A percentile compares a stretch with the other conserved stretches of the same genome.
Conservation (phyloP, 2,888 invertebrate species). For the Conistra vaccinii region DNA sequence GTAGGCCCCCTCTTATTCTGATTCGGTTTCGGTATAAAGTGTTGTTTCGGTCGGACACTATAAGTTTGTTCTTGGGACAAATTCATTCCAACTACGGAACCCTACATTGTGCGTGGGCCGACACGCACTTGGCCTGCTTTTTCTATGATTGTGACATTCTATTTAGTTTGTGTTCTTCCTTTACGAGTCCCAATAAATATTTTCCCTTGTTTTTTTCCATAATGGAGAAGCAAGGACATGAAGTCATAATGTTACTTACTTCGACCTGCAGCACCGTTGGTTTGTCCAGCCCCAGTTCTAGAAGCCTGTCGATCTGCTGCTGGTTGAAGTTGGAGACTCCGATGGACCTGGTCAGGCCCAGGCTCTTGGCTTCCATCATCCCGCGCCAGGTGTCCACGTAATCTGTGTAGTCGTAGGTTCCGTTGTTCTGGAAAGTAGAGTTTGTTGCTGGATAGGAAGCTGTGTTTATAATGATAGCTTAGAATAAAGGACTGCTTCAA, state of each 20-base stretch:
- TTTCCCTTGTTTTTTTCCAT: not conserved
- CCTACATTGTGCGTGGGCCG: too few species aligned
- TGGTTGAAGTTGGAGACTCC: slow-evolving; percentile 95
- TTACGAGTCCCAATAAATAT: not conserved
- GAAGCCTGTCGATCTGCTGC: slow-evolving; percentile 92
- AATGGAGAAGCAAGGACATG: not conserved
- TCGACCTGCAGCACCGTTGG: slow-evolving; percentile 91
- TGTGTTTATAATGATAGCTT: not conserved
- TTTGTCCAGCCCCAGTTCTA: slow-evolving; percentile 88
- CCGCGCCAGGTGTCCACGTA: slow-evolving; percentile 93
- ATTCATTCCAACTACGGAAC: too few species aligned
- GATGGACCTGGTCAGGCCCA: slow-evolving; percentile 92
- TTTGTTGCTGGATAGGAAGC: not conserved
- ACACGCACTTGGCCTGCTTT: too few species aligned
- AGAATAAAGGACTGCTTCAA: not conserved
- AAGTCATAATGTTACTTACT: slow-evolving; percentile 63
- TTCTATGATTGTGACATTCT: too few species aligned
- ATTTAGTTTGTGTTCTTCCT: not conserved
- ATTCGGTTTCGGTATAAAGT: too few species aligned
- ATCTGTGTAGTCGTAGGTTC: slow-evolving; percentile 87
- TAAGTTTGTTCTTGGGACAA: too few species aligned
- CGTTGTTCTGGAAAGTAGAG: slow-evolving; percentile 71
- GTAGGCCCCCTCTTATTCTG: too few species aligned
- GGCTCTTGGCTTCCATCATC: slow-evolving; percentile 92
- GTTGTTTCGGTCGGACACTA: too few species aligned